A percentile compares a stretch with the other conserved stretches of the same genome.
These are phyloP conservation scores for Taeniopygia guttata DNA, from an alignment of 2,797 vertebrate species.

Conservation along the genomic window DNA sequence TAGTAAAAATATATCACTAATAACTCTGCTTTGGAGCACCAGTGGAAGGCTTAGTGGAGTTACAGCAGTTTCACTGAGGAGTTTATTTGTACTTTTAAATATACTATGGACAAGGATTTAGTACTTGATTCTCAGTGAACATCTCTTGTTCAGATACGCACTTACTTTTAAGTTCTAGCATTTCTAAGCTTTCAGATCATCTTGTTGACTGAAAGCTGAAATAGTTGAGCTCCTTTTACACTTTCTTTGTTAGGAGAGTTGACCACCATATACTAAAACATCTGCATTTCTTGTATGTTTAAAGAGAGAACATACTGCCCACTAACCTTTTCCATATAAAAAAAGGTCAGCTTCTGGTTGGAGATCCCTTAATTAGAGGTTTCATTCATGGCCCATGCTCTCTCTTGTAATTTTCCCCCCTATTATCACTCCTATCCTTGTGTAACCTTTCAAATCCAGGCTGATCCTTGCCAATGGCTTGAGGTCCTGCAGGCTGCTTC, in stretches of 20 bases:
- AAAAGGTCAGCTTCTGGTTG: neutral
- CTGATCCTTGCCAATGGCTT: neutral
- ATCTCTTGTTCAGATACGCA: neutral
- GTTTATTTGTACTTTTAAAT: neutral
- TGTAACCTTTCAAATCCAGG: neutral
- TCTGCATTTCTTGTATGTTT: neutral
- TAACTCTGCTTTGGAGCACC: neutral
- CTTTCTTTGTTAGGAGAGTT: neutral
- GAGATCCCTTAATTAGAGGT: neutral
- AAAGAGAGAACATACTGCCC: neutral
- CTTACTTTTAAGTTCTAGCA: neutral
- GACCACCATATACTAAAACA: neutral
- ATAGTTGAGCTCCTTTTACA: neutral
- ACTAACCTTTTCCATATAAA: neutral
- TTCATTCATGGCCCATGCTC: neutral
- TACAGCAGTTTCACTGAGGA: neutral
- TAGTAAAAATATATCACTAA: neutral
- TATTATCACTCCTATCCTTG: neutral
- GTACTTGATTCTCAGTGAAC: neutral
- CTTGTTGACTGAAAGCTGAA: neutral
- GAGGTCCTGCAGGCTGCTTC: neutral
- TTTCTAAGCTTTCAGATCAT: neutral
- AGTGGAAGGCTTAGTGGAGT: neutral
- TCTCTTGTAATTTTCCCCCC: neutral
- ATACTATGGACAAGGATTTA: neutral